Conservation (phyloP, 2,888 invertebrate genomes). For the Ischnus inquisitorius region DNA sequence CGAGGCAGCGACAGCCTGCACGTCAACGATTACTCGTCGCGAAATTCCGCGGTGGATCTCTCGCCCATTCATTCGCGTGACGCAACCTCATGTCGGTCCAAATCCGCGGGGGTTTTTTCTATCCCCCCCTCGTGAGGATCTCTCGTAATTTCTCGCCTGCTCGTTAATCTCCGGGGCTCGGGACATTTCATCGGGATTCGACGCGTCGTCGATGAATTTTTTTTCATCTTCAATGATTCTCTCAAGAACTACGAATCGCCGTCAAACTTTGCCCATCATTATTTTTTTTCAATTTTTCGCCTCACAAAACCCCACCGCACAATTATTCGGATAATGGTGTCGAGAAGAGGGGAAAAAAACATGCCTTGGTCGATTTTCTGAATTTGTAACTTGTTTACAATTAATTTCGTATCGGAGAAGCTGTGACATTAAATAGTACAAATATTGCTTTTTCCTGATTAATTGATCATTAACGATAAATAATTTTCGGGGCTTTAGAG, state of each 20-base stretch:
- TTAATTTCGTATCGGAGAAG: too few relatives aligned
- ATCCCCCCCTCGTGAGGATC: constrained; percentile 31
- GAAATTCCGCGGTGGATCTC: constrained; percentile 52
- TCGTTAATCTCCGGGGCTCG: constrained; percentile 27
- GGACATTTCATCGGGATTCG: constrained; percentile 1
- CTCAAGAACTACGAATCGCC: background rate
- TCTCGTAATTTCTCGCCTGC: constrained; percentile 33
- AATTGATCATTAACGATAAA: too few relatives aligned
- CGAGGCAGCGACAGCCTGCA: constrained; percentile 14
- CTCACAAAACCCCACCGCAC: too few relatives aligned
- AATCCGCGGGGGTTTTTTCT: constrained; percentile 26
- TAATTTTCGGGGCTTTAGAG: too few relatives aligned
- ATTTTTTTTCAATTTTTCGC: background rate
- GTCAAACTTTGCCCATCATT: background rate
- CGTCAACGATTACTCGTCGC: constrained; percentile 33
- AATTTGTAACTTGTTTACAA: too few relatives aligned
- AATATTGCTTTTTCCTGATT: too few relatives aligned
- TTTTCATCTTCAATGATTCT: background rate
- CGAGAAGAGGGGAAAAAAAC: too few relatives aligned
- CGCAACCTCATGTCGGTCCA: constrained; percentile 35
- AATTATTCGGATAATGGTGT: too few relatives aligned
- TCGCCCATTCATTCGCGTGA: constrained; percentile 36
- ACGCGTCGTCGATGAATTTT: constrained; percentile 8
- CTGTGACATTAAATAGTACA: too few relatives aligned
- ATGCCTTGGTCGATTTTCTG: too few relatives aligned